Evolutionary conservation across 1,140 invertebrate species (phyloP).

Genomic region (Penaeus japonicus): DNA sequence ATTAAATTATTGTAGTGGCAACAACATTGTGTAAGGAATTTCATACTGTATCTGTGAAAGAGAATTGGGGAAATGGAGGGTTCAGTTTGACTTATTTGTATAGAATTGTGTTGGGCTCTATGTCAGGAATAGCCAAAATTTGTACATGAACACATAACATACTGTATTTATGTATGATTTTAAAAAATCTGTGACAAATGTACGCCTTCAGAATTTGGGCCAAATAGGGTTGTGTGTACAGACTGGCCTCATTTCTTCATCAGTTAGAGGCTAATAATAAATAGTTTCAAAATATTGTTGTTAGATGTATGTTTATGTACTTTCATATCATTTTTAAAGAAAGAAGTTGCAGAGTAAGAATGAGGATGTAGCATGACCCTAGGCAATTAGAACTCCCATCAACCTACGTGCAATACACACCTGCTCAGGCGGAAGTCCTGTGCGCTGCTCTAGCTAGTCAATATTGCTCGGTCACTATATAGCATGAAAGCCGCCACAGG

Average conservation of each 20-base stretch:
- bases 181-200: background rate
- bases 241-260: no score
- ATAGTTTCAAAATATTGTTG: no score
- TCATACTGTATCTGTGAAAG: background rate
- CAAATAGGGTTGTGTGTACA: no score
- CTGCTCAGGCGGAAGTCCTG: conserved; percentile 17
- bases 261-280: no score
- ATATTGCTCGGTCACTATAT: background rate
- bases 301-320: no score
- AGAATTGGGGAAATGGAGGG: background rate
- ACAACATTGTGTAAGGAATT: no score
- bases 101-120: background rate
- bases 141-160: background rate
- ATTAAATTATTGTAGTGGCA: no score
- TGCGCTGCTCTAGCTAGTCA: conserved; percentile 25
- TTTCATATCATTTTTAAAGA: no score
- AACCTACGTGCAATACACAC: conserved; percentile 27
- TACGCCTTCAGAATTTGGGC: no score
- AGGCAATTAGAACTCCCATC: background rate
- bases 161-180: background rate
- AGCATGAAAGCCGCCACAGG: background rate
- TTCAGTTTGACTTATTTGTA: background rate
- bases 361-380: background rate
- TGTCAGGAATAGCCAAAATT: background rate
- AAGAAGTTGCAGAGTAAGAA: no score